Percentiles rank a stretch among this genome's conserved stretches.
phyloP scores from a whole-genome alignment of 2,113 vertebrate species.

The Phrynocephalus versicolor region DNA sequence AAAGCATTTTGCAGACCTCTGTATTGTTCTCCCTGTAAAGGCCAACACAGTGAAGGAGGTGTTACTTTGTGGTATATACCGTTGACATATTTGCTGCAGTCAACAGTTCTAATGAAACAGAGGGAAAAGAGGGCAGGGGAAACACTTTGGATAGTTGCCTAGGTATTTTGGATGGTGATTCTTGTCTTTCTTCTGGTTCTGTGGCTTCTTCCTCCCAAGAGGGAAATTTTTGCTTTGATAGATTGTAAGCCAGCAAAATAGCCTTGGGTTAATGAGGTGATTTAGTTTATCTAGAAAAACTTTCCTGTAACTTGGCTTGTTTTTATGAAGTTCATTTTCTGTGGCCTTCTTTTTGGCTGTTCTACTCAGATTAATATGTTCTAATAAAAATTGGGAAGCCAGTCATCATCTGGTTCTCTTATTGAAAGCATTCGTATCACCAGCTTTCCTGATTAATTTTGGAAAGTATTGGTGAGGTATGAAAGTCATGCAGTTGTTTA shows the following conservation, averaged over 20 bases:
- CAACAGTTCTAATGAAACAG: not conserved
- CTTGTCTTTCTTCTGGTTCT: not conserved
- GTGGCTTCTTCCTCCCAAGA: not conserved
- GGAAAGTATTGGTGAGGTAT: not conserved
- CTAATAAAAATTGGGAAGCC: not conserved
- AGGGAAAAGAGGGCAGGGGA: not conserved
- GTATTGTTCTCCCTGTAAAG: not conserved
- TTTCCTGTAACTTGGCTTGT: not conserved
- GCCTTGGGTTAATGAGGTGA: slow-evolving; percentile 13
- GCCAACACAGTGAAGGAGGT: not conserved
- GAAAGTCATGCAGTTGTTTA: not conserved
- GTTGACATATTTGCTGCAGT: not conserved
- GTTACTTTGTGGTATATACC: not conserved
- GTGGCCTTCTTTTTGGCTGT: not conserved
- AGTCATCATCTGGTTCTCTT: not conserved
- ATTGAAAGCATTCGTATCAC: not conserved
- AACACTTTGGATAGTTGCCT: not conserved
- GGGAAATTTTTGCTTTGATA: not conserved
- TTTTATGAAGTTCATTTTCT: not conserved
- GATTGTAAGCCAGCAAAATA: slow-evolving; percentile 2
- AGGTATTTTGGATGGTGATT: not conserved
- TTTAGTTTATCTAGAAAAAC: not conserved
- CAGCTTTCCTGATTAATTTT: not conserved
- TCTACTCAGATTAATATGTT: not conserved
- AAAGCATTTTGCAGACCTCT: not conserved